A percentile compares a stretch with the other conserved stretches of the same genome.
phyloP scores from a whole-genome alignment of 2,113 vertebrate species.

The Syngnathus scovelli region DNA sequence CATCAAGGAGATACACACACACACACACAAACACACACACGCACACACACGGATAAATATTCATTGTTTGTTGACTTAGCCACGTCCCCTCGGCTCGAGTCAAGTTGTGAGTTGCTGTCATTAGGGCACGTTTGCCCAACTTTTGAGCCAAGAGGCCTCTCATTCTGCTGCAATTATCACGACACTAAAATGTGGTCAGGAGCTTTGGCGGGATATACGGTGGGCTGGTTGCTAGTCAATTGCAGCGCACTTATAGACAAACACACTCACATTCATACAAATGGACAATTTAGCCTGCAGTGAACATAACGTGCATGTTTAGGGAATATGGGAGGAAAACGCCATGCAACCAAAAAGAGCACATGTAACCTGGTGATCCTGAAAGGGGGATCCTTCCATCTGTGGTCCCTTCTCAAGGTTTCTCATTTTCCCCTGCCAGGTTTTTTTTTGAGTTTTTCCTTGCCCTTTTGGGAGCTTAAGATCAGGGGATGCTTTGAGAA shows the following conservation, averaged over 20 bases:
- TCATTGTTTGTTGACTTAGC: constrained; percentile 70
- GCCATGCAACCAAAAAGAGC: too few species aligned
- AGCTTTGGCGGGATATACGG: not conserved
- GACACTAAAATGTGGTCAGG: constrained; percentile 42
- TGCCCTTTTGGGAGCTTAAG: too few species aligned
- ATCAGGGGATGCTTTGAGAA: too few species aligned
- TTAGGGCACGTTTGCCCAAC: constrained; percentile 37
- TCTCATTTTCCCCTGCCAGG: too few species aligned
- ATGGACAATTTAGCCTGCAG: too few species aligned
- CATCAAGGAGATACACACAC: constrained; percentile 61
- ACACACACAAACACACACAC: constrained; percentile 35
- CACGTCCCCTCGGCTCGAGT: constrained; percentile 48
- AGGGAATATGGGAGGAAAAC: not conserved
- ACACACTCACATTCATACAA: not conserved
- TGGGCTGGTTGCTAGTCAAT: constrained; percentile 13
- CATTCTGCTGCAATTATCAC: constrained; percentile 45
- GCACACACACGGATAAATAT: constrained; percentile 66
- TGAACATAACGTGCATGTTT: too few species aligned
- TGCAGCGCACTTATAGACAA: not conserved
- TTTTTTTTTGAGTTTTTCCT: too few species aligned
- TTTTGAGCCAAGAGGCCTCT: constrained; percentile 36
- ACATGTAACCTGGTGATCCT: too few species aligned
- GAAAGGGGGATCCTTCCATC: too few species aligned
- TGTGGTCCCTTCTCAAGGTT: too few species aligned
- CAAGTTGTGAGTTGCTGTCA: constrained; percentile 34